Evolutionary conservation across 2,797 vertebrate genomes (phyloP).

Genomic region (Thunnus albacares): DNA sequence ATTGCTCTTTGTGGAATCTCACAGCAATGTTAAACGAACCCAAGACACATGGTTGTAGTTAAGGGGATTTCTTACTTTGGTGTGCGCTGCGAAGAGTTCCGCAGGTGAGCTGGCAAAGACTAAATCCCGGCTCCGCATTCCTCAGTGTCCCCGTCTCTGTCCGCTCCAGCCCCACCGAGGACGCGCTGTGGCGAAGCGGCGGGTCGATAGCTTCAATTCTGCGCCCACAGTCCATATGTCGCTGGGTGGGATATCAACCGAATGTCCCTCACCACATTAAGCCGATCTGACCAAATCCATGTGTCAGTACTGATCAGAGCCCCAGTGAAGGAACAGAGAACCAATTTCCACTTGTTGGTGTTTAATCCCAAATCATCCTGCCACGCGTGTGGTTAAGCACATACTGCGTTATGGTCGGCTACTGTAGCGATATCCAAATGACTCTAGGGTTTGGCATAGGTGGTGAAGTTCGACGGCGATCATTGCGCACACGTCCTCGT

Average conservation of each 20-base stretch:
- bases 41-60: background rate
- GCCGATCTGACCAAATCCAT: conserved; percentile 19
- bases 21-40: background rate
- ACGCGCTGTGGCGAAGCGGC: conserved; percentile 55
- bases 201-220: conserved; percentile 33
- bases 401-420: background rate
- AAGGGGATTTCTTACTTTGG: conserved; percentile 72
- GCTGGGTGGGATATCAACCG: background rate
- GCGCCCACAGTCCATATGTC: conserved; percentile 57
- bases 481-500: conserved; percentile 43
- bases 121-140: conserved; percentile 79
- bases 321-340: background rate
- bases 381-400: background rate
- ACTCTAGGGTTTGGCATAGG: conserved; percentile 31
- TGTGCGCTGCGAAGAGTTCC: conserved; percentile 73
- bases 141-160: conserved; percentile 68
- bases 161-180: conserved; percentile 61
- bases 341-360: conserved; percentile 43
- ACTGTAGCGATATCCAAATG: conserved; percentile 32
- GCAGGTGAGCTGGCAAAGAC: conserved; percentile 75
- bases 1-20: background rate
- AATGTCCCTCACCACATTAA: conserved; percentile 23
- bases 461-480: conserved; percentile 57
- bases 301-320: background rate
- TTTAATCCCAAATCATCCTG: conserved; percentile 43